These are phyloP conservation scores for Solea solea DNA, from an alignment of 2,113 vertebrate genomes.

Conservation along the genomic window DNA sequence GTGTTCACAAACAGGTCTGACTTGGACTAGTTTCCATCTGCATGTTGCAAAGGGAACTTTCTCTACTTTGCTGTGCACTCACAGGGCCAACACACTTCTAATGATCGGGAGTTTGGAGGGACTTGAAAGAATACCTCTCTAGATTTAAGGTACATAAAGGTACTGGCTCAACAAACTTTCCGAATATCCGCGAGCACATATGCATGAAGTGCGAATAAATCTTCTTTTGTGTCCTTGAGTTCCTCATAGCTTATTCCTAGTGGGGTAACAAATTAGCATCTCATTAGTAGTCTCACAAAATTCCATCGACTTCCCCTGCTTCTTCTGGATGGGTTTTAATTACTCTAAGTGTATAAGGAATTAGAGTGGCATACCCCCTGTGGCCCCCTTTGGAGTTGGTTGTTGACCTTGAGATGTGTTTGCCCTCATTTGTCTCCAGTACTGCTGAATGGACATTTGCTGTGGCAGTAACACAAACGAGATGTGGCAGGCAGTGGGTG, in stretches of 20 bases:
- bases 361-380: slow-evolving; percentile 56
- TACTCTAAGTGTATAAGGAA: slow-evolving; percentile 75
- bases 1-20: slow-evolving; percentile 67
- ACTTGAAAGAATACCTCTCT: slow-evolving; percentile 56
- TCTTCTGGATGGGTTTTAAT: slow-evolving; percentile 72
- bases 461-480: slow-evolving; percentile 68
- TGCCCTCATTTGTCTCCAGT: slow-evolving; percentile 65
- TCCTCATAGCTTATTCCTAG: slow-evolving; percentile 62
- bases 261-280: slow-evolving; percentile 74
- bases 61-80: slow-evolving; percentile 52
- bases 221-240: slow-evolving; percentile 68
- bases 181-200: background rate
- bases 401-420: slow-evolving; percentile 68
- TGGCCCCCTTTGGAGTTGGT: slow-evolving; percentile 46
- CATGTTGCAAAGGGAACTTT: slow-evolving; percentile 50
- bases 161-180: slow-evolving; percentile 21
- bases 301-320: slow-evolving; percentile 52
- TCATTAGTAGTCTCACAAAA: slow-evolving; percentile 71
- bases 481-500: slow-evolving; percentile 63
- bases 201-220: slow-evolving; percentile 38
- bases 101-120: slow-evolving; percentile 40
- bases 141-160: slow-evolving; percentile 41
- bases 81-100: slow-evolving; percentile 43
- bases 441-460: slow-evolving; percentile 74
- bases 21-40: slow-evolving; percentile 66